Base-by-base conservation (phyloP, 2,113 vertebrate genomes). In the Toxostoma redivivum region DNA sequence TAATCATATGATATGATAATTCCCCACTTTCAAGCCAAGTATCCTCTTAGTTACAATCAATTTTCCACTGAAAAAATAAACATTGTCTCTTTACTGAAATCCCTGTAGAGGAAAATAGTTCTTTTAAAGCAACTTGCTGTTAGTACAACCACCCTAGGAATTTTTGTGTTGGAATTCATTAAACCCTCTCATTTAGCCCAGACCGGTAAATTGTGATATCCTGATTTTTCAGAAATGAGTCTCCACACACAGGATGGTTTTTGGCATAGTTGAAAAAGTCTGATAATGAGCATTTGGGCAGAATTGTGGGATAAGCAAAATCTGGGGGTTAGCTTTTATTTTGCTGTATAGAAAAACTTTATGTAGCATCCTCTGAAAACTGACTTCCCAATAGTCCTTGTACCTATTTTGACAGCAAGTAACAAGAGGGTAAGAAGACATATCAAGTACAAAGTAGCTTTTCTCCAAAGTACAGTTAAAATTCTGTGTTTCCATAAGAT, bases 41-140 rank as follows among this genome's bases (percentile, higher is more conserved):
- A 99, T 98, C 98, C 98, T 98, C 98, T 98, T 99, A 98, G 99
- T 99, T 99, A 98, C 98, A 98, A 99, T 99, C 98, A 99, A 98
- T 98, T 98, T 98, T 98, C 98, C 92, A 95, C 97, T 97, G 96
- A 98, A 98, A 98, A 98, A 98, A 98, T 98, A 98, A 98, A 98
- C 97, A 98, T 97, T 98, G 97, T 98, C 97, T 98, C 97, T 97
- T 98, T 97, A 95, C 95, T 89, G 93, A 98, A 98, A 98, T 98
- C 98, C 97, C 97, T 82, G 62, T 82, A 96, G 98, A 98, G 97
- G 91, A 97, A 97, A 97, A 97, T 79, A 97, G 95, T 94, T 93
- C 95, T 97, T 98, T 98, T 96, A 97, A 97, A 97, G 95, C 94
- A 97, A 97, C 95, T 96, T 96, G 82, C 97, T 97, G 94, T 97